A percentile compares a stretch with the other conserved stretches of the same genome.
These are phyloP conservation scores for Matsumyia berberina DNA, from an alignment of 2,888 invertebrate species.

Conservation along the genomic window DNA sequence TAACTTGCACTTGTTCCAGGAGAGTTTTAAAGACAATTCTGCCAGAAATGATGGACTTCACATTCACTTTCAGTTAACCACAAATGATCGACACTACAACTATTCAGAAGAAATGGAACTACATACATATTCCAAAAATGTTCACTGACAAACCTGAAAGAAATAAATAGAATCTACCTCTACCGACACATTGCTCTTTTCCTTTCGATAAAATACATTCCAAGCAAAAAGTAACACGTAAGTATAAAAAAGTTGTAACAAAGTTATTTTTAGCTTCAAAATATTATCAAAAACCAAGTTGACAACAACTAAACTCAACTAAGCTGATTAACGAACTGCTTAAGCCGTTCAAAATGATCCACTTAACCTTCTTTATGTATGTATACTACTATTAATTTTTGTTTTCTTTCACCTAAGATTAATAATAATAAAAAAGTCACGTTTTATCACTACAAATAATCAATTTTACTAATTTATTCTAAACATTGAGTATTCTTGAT, in stretches of 20 bases:
- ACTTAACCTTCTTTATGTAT: slow-evolving; percentile 55
- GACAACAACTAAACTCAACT: slow-evolving; percentile 3
- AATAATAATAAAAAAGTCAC: slow-evolving; percentile 57
- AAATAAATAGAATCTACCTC: neutral
- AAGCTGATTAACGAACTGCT: slow-evolving; percentile 32
- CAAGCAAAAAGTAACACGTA: neutral
- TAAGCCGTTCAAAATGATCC: slow-evolving; percentile 57
- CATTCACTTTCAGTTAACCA: too few relatives aligned
- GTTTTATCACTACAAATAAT: slow-evolving; percentile 72
- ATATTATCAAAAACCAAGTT: neutral
- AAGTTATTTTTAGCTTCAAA: neutral
- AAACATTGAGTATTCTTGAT: slow-evolving; percentile 68
- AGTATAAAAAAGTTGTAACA: too few relatives aligned
- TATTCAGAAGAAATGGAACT: too few relatives aligned
- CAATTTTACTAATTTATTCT: slow-evolving; percentile 72
- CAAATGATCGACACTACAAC: too few relatives aligned
- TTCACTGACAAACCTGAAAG: too few relatives aligned
- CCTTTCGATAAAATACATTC: too few relatives aligned
- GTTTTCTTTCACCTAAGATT: slow-evolving; percentile 45
- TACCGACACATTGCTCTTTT: neutral
- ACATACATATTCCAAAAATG: too few relatives aligned
- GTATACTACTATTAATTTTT: slow-evolving; percentile 55
- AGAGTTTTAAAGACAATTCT: too few relatives aligned
- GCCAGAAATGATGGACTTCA: too few relatives aligned
- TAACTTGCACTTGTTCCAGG: too few relatives aligned